Evolutionary conservation across 2,888 invertebrate genomes (phyloP), one percentile per base, ranked within the genome.

Genomic region (Cephonodes hylas): DNA sequence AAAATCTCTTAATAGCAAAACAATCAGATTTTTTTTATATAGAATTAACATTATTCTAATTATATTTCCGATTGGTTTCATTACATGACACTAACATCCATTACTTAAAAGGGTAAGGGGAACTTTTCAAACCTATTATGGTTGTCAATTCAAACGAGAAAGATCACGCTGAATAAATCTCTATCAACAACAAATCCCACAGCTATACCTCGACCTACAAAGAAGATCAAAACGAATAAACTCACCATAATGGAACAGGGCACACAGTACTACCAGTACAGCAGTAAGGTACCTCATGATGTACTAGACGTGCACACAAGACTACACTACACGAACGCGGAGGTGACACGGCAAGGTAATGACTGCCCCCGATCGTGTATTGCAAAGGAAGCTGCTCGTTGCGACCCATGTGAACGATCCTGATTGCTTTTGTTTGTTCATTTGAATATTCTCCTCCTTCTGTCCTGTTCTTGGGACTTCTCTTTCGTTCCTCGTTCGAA

Each of bases 161-260:
- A n/a, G n/a, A n/a, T n/a, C n/a, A n/a, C n/a, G n/a, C n/a, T n/a
- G n/a, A n/a, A n/a, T n/a, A n/a, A n/a, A n/a, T n/a, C n/a, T n/a
- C n/a, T n/a, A n/a, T n/a, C n/a, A n/a, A n/a, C n/a, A n/a, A n/a
- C n/a, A n/a, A n/a, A n/a, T n/a, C n/a, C n/a, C n/a, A n/a, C n/a
- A n/a, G n/a, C n/a, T n/a, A n/a, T n/a, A n/a, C n/a, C n/a, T n/a
- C n/a, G n/a, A n/a, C n/a, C n/a, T n/a, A n/a, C n/a, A n/a, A n/a
- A n/a, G n/a, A 45, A 44, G 18, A 20, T 3, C 45, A 45, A 0
- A 45, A 45, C 18, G 18, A 45, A 58, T 6, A 22, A 58, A 42
- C 87, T 77, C 71, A 88, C 88, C 87, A 71, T 77, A 77, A 60
- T 76, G 63, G 42, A 85, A 67, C 25, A 85, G 71, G 69, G 83